A percentile compares a stretch with the other conserved stretches of the same genome.
Evolutionary conservation across 2,797 vertebrate species (phyloP).

Genomic region (Microchirus variegatus): DNA sequence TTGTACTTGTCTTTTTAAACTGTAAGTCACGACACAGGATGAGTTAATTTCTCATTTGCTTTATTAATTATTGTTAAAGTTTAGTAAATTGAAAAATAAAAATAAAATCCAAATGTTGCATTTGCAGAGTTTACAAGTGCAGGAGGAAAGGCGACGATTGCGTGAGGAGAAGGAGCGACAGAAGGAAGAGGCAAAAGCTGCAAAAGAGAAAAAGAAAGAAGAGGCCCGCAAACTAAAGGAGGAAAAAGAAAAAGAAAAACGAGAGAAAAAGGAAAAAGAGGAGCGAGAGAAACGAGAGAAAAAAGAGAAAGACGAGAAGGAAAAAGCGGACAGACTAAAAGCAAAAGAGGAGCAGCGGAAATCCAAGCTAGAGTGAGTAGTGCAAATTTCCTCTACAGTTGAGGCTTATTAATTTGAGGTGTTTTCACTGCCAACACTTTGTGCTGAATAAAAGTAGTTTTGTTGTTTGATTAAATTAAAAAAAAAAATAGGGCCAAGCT

Average conservation of each 20-base stretch:
- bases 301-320: constrained; percentile 91
- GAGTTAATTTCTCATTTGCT: too few species aligned
- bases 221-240: constrained; percentile 88
- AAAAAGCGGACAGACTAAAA: constrained; percentile 91
- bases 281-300: constrained; percentile 91
- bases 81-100: too few species aligned
- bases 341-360: constrained; percentile 92
- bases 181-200: constrained; percentile 87
- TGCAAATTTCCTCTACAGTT: not conserved
- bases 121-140: constrained; percentile 70
- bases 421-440: not conserved
- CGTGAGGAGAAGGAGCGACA: constrained; percentile 86
- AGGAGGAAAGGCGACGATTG: constrained; percentile 81
- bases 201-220: constrained; percentile 88
- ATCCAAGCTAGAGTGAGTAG: constrained; percentile 92
- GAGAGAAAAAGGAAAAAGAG: constrained; percentile 88
- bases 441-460: not conserved
- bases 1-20: not conserved
- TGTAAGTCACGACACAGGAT: not conserved
- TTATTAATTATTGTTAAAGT: too few species aligned
- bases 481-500: constrained; percentile 86
- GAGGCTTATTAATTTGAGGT: not conserved
- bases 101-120: not conserved
- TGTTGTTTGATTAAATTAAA: constrained; percentile 4
- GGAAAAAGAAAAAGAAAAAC: constrained; percentile 87